Base-by-base conservation (phyloP, 2,797 vertebrate species). In the Syngnathus acus region DNA sequence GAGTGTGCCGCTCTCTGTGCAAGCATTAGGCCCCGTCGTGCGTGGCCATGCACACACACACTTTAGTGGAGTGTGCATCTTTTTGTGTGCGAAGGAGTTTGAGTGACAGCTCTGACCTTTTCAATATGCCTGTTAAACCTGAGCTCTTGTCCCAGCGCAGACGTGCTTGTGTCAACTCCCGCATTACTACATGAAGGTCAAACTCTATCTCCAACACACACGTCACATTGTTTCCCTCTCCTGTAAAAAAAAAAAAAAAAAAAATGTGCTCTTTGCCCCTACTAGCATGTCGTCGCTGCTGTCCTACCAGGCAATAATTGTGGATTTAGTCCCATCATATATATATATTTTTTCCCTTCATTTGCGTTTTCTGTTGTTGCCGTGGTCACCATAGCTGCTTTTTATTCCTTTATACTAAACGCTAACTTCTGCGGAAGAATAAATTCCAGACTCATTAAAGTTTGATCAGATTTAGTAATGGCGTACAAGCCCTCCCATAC, bases 31-130 rank as follows among this genome's bases (percentile, higher is more conserved):
- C 45, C 17, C 3, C 16, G 19, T 65, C 16, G 19, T 65, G 47
- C 60, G 62, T 43, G 64, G 39, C 26, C 63, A 7, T 32, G 64
- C 64, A 65, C 63, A 3, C 9, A 60, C 65, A 66, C 43, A 14
- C 39, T 48, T 42, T 62, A 39, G 26, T 19, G 19, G 42, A 47
- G 54, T 59, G 65, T 66, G 65, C 43, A 23, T 62, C 50, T 37
- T 42, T 32, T 70, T 59, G 68, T 71, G 65, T 51, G 60, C 53
- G 60, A 60, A 61, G 63, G 54, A 68, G 65, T 71, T 63, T 68
- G 90, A 90, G 72, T 89, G 90, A 90, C 90, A 91, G 89, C 80
- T 80, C 72, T 90, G 89, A 92, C 91, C 90, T 92, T 92, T 92
- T 91, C 86, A 91, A 87, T 90, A 90, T 91, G 88, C 91, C 83